phyloP scores from a whole-genome alignment of 2,888 invertebrate genomes.

The Dascillus cervinus region DNA sequence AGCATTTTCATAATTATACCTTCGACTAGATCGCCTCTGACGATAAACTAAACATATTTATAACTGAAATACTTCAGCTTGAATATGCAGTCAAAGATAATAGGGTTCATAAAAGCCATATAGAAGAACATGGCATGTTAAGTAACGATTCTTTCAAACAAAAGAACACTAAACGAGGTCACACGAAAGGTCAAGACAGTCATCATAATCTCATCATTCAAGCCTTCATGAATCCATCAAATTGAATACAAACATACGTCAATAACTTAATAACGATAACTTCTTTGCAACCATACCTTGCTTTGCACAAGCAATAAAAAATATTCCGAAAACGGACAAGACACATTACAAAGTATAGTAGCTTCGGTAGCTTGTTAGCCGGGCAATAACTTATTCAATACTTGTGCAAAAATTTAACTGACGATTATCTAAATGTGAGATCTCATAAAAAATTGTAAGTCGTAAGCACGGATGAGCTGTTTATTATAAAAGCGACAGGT shows the following conservation, averaged over 20 bases:
- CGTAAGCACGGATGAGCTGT: too few relatives aligned
- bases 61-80: slow-evolving; percentile 12
- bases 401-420: too few relatives aligned
- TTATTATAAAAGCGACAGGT: too few relatives aligned
- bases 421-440: too few relatives aligned
- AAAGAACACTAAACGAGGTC: slow-evolving; percentile 12
- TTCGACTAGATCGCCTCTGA: slow-evolving; percentile 13
- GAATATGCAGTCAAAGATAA: slow-evolving; percentile 12
- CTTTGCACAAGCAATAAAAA: too few relatives aligned
- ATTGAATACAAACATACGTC: slow-evolving; percentile 8
- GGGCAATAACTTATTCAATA: too few relatives aligned
- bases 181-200: slow-evolving; percentile 11
- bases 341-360: too few relatives aligned
- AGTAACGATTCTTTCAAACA: slow-evolving; percentile 10
- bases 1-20: slow-evolving; percentile 21
- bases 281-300: too few relatives aligned
- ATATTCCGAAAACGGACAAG: too few relatives aligned
- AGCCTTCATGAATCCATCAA: slow-evolving; percentile 6
- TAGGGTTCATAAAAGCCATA: slow-evolving; percentile 9
- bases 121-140: slow-evolving; percentile 10
- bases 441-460: too few relatives aligned
- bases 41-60: slow-evolving; percentile 16
- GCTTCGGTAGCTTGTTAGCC: too few relatives aligned
- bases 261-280: slow-evolving; percentile 11
- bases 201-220: slow-evolving; percentile 13